Evolutionary conservation across 2,797 vertebrate species (phyloP).

Genomic region (Coregonus ussuriensis): DNA sequence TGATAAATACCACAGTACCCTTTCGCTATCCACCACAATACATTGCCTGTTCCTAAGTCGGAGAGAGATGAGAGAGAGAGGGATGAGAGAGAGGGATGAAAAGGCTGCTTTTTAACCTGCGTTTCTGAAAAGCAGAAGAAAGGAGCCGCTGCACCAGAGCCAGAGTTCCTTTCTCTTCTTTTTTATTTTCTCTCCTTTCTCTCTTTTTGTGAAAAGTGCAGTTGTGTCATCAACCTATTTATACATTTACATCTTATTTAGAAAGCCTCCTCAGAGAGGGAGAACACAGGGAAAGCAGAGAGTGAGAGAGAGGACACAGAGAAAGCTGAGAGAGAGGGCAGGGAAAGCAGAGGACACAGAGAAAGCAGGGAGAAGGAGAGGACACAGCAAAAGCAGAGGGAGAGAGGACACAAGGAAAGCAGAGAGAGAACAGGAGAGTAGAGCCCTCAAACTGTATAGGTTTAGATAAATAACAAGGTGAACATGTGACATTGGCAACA

Average conservation of each 20-base stretch:
- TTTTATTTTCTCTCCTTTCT: constrained; percentile 49
- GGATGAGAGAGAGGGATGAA: constrained; percentile 51
- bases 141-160: constrained; percentile 55
- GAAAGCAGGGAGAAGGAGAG: constrained; percentile 1
- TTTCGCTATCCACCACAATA: constrained; percentile 77
- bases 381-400: not conserved
- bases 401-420: not conserved
- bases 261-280: constrained; percentile 53
- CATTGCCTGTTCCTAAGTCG: constrained; percentile 74
- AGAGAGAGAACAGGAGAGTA: no score
- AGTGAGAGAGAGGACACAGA: not conserved
- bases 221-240: constrained; percentile 76
- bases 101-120: constrained; percentile 80
- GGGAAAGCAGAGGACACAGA: not conserved
- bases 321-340: constrained; percentile 9
- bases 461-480: no score
- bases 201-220: constrained; percentile 59
- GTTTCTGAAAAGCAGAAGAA: constrained; percentile 75
- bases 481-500: no score
- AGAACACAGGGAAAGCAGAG: constrained; percentile 25
- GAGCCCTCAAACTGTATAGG: no score
- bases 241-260: constrained; percentile 78
- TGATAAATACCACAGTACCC: constrained; percentile 83
- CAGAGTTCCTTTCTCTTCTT: constrained; percentile 62
- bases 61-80: constrained; percentile 46